A percentile compares a stretch with the other conserved stretches of the same genome.
phyloP scores from a whole-genome alignment of 1,140 invertebrate genomes.

The Daktulosphaira vitifoliae region DNA sequence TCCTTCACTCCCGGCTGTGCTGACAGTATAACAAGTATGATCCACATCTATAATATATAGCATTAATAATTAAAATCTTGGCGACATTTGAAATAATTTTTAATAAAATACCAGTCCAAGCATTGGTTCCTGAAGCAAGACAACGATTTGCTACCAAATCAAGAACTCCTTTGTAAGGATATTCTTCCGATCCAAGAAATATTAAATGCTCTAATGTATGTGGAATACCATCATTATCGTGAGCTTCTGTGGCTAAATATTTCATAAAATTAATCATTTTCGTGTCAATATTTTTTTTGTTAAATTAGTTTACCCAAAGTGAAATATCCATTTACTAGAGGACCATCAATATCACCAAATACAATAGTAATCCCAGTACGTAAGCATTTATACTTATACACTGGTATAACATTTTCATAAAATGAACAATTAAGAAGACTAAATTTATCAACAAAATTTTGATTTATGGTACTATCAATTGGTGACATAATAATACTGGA shows the following conservation, averaged over 20 bases:
- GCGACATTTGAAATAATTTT: not conserved
- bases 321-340: conserved; percentile 77
- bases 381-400: conserved; percentile 71
- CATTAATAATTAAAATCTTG: not conserved
- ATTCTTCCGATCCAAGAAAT: conserved; percentile 81
- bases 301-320: conserved; percentile 61
- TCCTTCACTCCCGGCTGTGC: conserved; percentile 75
- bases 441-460: conserved; percentile 43
- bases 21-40: conserved; percentile 82
- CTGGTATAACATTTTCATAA: conserved; percentile 61
- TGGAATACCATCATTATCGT: conserved; percentile 84
- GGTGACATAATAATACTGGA: too few species aligned
- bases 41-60: conserved; percentile 54
- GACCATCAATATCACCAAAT: conserved; percentile 74
- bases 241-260: conserved; percentile 70
- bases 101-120: conserved; percentile 51
- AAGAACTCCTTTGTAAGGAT: conserved; percentile 82
- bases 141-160: conserved; percentile 82
- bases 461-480: conserved; percentile 1
- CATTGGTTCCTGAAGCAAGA: conserved; percentile 82
- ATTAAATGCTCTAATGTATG: conserved; percentile 88
- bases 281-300: not conserved
- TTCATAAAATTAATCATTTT: not conserved
- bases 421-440: conserved; percentile 55
- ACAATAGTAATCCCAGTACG: conserved; percentile 69